phyloP scores from a whole-genome alignment of 2,888 invertebrate species.

The Drosophila neotestacea region DNA sequence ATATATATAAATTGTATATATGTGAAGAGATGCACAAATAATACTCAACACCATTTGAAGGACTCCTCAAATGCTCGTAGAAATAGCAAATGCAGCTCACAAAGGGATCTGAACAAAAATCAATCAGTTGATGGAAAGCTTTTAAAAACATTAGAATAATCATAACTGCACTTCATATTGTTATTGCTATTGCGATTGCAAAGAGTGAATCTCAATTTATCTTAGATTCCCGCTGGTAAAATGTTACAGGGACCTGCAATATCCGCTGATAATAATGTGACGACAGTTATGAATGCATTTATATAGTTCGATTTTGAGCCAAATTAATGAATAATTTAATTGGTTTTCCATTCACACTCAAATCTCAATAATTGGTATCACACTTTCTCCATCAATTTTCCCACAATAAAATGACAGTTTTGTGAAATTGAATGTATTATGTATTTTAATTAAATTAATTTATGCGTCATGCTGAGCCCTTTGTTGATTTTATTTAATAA shows the following conservation, averaged over 20 bases:
- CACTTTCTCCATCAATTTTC: constrained; percentile 15
- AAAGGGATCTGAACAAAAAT: constrained; percentile 37
- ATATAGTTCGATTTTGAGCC: background rate
- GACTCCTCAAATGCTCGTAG: constrained; percentile 12
- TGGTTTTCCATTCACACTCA: constrained; percentile 20
- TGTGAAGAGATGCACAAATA: constrained; percentile 41
- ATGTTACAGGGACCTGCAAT: background rate
- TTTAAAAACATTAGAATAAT: constrained; percentile 67
- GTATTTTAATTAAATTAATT: constrained; percentile 4
- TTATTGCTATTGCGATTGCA: constrained; percentile 10
- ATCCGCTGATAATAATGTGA: constrained; percentile 1
- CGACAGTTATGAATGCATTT: constrained; percentile 6
- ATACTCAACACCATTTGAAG: constrained; percentile 27
- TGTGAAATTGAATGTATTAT: background rate
- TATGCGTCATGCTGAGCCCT: background rate
- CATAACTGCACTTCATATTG: constrained; percentile 17
- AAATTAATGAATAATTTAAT: constrained; percentile 28
- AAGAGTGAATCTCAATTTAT: constrained; percentile 29
- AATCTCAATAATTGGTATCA: constrained; percentile 9
- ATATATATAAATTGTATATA: constrained; percentile 28
- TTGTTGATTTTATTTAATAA: background rate
- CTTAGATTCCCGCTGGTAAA: constrained; percentile 5
- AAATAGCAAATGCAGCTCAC: constrained; percentile 10
- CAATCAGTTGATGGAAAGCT: constrained; percentile 74
- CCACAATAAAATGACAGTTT: background rate